Base-by-base conservation (phyloP, 2,888 invertebrate species). In the Sinodicranocentrus sp. region DNA sequence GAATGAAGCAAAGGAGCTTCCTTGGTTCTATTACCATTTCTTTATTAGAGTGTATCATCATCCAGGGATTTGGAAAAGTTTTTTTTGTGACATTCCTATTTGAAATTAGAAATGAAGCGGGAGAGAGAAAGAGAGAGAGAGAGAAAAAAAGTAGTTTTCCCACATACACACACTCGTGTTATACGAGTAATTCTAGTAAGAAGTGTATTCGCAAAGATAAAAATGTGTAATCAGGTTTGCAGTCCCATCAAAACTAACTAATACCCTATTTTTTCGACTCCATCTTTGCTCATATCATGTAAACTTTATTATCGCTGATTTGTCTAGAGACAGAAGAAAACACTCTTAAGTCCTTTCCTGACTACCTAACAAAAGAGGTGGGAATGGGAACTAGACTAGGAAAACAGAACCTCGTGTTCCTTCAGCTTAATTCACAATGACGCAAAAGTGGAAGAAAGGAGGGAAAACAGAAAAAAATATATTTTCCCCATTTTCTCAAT, bases 11-110 rank as follows among this genome's bases (percentile, higher is more conserved):
- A 17, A 52, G n/a, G 15, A 52, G 17, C 63, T 28, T 48, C 61
- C 8, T 25, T 23, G 2, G 2, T 28, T 28, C 57, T 23, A 5
- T 54, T 13, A 63, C 44, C 43, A 21, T 19, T 44, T 1, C 17
- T 52, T 26, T 75, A 75, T 75, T 75, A 17, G 54, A 23, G 43
- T 67, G 54, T 77, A 77, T 77, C 57, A 67, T 72, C 71, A 71
- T n/a, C 79, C 19, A 26, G 79, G 79, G 79, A 71, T 79, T 79
- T 78, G 25, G 57, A 57, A 70, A 70, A 78, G 33, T 33, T 33
- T 3, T 6, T 70, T 13, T 71, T 79, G 71, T 21, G 71, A 71
- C 71, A 78, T 68, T 68, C 59, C 78, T 28, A 48, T 61, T 71
- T 57, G 59, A 79, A 79, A 68, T 79, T 71, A 71, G 68, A 68